Conservation (phyloP, 2,113 vertebrate genomes). For the Burhinus bistriatus region DNA sequence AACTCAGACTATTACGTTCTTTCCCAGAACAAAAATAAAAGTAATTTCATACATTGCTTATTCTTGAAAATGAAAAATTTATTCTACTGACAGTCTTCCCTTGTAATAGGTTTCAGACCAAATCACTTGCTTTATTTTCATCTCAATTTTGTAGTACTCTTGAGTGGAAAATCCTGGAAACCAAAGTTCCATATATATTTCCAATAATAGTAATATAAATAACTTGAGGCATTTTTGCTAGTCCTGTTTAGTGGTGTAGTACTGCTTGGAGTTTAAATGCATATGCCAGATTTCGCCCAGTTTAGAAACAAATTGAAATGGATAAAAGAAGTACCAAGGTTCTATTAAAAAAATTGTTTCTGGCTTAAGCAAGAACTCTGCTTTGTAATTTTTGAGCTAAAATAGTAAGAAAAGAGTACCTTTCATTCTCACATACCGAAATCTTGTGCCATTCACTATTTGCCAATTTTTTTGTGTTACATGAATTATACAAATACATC, state of each 20-base stretch:
- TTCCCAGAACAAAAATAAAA: constrained; percentile 22
- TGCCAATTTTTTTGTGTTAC: not conserved
- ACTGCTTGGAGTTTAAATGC: not conserved
- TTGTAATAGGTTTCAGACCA: not conserved
- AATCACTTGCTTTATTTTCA: not conserved
- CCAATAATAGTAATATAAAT: not conserved
- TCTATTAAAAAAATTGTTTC: not conserved
- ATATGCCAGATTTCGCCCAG: not conserved
- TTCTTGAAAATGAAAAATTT: constrained; percentile 17
- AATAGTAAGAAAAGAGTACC: not conserved
- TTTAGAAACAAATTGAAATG: not conserved
- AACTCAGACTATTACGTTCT: not conserved
- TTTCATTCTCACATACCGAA: constrained; percentile 6
- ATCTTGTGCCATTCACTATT: not conserved
- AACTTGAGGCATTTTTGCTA: not conserved
- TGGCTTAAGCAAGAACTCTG: not conserved
- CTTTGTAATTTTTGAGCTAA: not conserved
- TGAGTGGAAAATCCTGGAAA: not conserved
- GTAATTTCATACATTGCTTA: not conserved
- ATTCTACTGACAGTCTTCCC: not conserved
- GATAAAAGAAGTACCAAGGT: not conserved
- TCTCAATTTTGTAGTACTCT: not conserved
- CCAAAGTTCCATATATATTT: not conserved
- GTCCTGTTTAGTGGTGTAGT: not conserved
- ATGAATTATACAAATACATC: constrained; percentile 24